Conservation (phyloP, 1,140 invertebrate genomes). For the Caenorhabditis remanei region DNA sequence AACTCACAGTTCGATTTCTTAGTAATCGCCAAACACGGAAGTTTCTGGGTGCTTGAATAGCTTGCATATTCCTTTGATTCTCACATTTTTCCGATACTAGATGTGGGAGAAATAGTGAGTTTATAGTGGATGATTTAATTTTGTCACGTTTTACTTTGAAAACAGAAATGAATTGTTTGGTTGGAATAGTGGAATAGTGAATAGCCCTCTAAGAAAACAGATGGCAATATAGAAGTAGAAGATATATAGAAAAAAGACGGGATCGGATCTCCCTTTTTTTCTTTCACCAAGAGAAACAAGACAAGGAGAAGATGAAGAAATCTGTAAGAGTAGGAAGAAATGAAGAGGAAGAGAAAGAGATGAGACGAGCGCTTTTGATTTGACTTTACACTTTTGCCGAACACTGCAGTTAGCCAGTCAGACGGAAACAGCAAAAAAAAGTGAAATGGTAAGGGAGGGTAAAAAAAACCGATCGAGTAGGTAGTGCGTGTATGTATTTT, state of each 20-base stretch:
- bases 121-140: slow-evolving; percentile 23
- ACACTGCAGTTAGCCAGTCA: slow-evolving; percentile 55
- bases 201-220: slow-evolving; percentile 27
- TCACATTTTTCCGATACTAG: slow-evolving; percentile 42
- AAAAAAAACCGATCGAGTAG: neutral
- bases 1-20: slow-evolving; percentile 43
- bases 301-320: slow-evolving; percentile 8
- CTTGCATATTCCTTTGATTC: slow-evolving; percentile 38
- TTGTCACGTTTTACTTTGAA: neutral
- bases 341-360: neutral
- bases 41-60: slow-evolving; percentile 22
- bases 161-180: neutral
- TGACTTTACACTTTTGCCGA: slow-evolving; percentile 54
- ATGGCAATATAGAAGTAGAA: slow-evolving; percentile 51
- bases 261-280: slow-evolving; percentile 32
- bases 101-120: slow-evolving; percentile 19
- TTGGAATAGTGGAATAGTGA: slow-evolving; percentile 23
- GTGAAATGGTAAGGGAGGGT: neutral
- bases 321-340: neutral
- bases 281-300: slow-evolving; percentile 1
- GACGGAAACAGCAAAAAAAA: slow-evolving; percentile 18
- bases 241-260: slow-evolving; percentile 45
- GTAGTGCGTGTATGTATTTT: neutral
- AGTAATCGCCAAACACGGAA: slow-evolving; percentile 36
- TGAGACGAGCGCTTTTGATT: slow-evolving; percentile 45